phyloP scores from a whole-genome alignment of 2,797 vertebrate species.

The Siniperca obscura region DNA sequence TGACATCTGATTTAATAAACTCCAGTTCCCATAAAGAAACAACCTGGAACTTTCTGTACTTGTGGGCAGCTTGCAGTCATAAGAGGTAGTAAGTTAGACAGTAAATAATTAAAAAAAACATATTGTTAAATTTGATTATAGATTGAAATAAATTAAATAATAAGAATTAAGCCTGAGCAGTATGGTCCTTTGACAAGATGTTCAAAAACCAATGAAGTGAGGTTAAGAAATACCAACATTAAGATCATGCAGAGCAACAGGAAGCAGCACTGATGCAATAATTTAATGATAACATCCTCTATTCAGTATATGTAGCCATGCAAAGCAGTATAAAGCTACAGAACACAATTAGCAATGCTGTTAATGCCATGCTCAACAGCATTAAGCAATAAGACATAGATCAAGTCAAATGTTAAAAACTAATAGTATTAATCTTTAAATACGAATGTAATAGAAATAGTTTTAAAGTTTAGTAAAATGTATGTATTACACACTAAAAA shows the following conservation, averaged over 20 bases:
- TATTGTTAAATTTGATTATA: not conserved
- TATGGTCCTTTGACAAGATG: not conserved
- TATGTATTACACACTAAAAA: too few species aligned
- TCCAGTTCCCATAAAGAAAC: not conserved
- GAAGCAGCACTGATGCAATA: not conserved
- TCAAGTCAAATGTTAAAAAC: not conserved
- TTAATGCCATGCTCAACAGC: not conserved
- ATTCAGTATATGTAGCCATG: not conserved
- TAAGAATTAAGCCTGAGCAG: not conserved
- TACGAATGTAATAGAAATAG: too few species aligned
- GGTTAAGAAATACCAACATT: not conserved
- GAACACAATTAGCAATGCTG: not conserved
- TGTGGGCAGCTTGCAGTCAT: not conserved
- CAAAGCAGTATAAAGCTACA: not conserved
- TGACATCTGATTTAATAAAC: not conserved
- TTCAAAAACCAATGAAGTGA: not conserved
- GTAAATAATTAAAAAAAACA: not conserved
- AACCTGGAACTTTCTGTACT: not conserved
- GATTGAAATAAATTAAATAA: not conserved
- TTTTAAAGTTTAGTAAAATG: too few species aligned
- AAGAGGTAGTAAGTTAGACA: not conserved
- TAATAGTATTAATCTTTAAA: too few species aligned
- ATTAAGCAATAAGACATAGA: not conserved
- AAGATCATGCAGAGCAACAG: too few species aligned
- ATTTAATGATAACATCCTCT: not conserved